These are phyloP conservation scores for Pseudococcus jackbeardsleyi DNA, from an alignment of 2,888 invertebrate species.

Conservation along the genomic window DNA sequence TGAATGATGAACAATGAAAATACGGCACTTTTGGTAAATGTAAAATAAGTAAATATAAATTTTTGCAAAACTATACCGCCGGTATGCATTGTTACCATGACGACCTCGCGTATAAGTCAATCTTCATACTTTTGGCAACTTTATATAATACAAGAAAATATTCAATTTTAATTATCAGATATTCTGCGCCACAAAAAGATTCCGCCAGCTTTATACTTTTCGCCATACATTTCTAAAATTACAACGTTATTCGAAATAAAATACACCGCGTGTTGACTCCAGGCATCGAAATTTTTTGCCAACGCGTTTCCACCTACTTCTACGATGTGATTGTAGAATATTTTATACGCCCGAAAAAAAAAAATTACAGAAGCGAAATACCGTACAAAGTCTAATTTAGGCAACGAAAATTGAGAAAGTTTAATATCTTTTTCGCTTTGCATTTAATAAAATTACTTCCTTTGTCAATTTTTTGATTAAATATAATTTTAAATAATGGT, in stretches of 20 bases:
- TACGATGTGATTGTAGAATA: not conserved
- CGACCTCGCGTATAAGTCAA: constrained; percentile 39
- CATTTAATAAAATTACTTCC: constrained; percentile 48
- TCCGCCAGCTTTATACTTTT: not conserved
- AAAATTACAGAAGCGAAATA: not conserved
- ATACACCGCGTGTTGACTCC: not conserved
- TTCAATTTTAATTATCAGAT: constrained; percentile 45
- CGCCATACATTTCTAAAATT: constrained; percentile 2
- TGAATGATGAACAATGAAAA: constrained; percentile 19
- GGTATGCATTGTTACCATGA: constrained; percentile 35
- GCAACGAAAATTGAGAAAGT: constrained; percentile 27
- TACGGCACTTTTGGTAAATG: not conserved
- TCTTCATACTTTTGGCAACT: constrained; percentile 17
- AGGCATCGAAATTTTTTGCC: not conserved
- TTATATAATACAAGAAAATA: constrained; percentile 13
- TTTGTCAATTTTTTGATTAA: constrained; percentile 55
- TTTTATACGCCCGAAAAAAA: not conserved
- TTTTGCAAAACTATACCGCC: constrained; percentile 17
- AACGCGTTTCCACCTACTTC: not conserved
- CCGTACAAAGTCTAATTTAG: not conserved
- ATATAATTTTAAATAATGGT: constrained; percentile 36
- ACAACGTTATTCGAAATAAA: constrained; percentile 1
- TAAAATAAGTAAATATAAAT: not conserved
- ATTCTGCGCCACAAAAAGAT: constrained; percentile 31
- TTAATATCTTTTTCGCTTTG: constrained; percentile 44